Conservation (phyloP, 2,113 vertebrate genomes). For the Pangasianodon gigas region DNA sequence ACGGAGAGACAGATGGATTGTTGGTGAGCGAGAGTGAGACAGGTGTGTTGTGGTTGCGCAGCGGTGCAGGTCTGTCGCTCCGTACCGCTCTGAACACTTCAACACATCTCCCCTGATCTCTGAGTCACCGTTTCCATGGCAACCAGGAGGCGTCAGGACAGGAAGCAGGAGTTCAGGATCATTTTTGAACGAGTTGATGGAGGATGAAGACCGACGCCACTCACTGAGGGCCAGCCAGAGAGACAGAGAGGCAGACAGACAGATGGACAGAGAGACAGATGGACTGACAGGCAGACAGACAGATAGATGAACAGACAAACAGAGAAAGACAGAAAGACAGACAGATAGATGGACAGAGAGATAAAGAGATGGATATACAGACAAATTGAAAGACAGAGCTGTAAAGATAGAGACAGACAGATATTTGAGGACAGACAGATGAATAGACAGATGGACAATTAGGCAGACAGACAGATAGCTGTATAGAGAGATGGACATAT, state of each 20-base stretch:
- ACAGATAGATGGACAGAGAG: not conserved
- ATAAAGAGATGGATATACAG: no score
- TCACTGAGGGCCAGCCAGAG: not conserved
- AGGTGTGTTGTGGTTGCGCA: not conserved
- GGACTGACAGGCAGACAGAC: no score
- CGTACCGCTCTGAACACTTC: constrained; percentile 63
- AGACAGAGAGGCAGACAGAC: not conserved
- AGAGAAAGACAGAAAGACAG: not conserved
- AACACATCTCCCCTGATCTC: constrained; percentile 74
- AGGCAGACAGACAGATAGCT: no score
- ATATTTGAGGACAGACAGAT: no score
- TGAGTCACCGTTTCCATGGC: constrained; percentile 75
- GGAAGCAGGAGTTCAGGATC: not conserved
- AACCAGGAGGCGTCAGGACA: constrained; percentile 61
- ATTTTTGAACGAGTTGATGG: not conserved
- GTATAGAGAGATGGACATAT: no score
- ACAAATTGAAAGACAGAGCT: no score
- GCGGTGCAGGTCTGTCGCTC: not conserved
- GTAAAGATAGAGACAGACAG: no score
- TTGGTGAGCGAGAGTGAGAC: not conserved
- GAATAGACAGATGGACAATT: no score
- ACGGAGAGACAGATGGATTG: not conserved
- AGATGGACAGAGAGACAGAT: not conserved
- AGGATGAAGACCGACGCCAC: not conserved
- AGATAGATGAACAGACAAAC: not conserved